A percentile compares a stretch with the other conserved stretches of the same genome.
phyloP scores from a whole-genome alignment of 2,113 vertebrate species.

The Verasper variegatus region DNA sequence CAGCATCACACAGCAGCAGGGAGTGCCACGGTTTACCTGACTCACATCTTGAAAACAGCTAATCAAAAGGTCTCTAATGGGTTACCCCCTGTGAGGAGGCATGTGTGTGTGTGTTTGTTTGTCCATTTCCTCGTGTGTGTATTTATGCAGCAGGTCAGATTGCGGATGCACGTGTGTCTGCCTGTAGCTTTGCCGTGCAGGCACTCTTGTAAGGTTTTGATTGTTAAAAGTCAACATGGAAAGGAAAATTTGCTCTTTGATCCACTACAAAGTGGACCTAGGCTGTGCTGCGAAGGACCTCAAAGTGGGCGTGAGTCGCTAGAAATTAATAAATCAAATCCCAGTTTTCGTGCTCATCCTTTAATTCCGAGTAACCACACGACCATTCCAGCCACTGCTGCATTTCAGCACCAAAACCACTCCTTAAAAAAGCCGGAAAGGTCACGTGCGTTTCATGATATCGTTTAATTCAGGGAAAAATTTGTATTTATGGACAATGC shows the following conservation, averaged over 20 bases:
- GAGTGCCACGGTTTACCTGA: constrained; percentile 59
- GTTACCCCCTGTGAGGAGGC: constrained; percentile 51
- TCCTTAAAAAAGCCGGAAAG: constrained; percentile 35
- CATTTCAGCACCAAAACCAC: constrained; percentile 30
- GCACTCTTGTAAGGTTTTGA: constrained; percentile 30
- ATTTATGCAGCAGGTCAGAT: too few species aligned
- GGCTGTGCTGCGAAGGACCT: constrained; percentile 35
- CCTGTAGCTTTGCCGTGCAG: neutral
- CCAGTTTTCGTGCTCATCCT: constrained; percentile 39
- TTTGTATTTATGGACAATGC: constrained; percentile 13
- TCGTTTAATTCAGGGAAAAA: neutral
- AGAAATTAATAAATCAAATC: constrained; percentile 49
- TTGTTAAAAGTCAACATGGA: constrained; percentile 50
- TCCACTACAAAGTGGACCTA: constrained; percentile 49
- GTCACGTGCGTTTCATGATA: constrained; percentile 30
- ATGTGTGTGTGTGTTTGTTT: constrained; percentile 1
- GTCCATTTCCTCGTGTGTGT: constrained; percentile 8
- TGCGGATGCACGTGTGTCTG: neutral
- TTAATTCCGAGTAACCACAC: constrained; percentile 55
- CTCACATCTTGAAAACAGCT: constrained; percentile 69
- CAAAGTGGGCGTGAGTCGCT: constrained; percentile 44
- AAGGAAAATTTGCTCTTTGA: constrained; percentile 62
- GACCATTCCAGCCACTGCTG: neutral
- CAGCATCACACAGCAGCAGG: constrained; percentile 59
- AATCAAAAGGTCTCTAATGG: constrained; percentile 74